These are phyloP conservation scores for Corapipo altera DNA, from an alignment of 2,113 vertebrate species.

Conservation along the genomic window DNA sequence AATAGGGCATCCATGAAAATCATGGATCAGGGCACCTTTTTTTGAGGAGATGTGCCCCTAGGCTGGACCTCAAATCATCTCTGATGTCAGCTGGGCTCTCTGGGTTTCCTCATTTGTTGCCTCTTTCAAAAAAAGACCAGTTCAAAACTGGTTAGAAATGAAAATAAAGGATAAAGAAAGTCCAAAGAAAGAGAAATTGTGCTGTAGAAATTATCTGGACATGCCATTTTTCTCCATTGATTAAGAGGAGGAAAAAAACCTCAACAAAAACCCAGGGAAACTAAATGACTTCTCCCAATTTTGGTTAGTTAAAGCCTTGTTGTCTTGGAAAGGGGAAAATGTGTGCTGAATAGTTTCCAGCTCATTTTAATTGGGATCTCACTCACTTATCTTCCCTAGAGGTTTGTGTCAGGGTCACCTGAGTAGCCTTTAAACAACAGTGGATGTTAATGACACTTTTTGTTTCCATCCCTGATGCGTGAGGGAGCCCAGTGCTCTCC, in stretches of 20 bases:
- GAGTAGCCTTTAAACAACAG: neutral
- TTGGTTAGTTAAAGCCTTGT: neutral
- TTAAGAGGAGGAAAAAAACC: neutral
- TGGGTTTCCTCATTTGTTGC: neutral
- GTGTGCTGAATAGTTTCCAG: neutral
- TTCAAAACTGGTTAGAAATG: neutral
- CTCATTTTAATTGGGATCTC: neutral
- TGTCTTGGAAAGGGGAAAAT: neutral
- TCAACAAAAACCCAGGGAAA: neutral
- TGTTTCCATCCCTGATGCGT: neutral
- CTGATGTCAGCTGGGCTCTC: neutral
- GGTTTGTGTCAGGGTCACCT: neutral
- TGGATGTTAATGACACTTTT: neutral
- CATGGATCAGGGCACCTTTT: neutral
- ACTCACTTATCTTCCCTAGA: neutral
- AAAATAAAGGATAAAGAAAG: neutral
- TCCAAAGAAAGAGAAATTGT: neutral
- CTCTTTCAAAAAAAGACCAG: neutral
- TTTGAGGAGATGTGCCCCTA: neutral
- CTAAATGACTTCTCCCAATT: neutral
- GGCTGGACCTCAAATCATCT: neutral
- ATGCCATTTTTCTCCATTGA: neutral
- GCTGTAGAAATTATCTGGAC: neutral
- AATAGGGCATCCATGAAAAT: neutral
- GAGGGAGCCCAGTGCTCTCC: neutral